phyloP scores from a whole-genome alignment of 2,888 invertebrate genomes.

The Pseudococcus longispinus region DNA sequence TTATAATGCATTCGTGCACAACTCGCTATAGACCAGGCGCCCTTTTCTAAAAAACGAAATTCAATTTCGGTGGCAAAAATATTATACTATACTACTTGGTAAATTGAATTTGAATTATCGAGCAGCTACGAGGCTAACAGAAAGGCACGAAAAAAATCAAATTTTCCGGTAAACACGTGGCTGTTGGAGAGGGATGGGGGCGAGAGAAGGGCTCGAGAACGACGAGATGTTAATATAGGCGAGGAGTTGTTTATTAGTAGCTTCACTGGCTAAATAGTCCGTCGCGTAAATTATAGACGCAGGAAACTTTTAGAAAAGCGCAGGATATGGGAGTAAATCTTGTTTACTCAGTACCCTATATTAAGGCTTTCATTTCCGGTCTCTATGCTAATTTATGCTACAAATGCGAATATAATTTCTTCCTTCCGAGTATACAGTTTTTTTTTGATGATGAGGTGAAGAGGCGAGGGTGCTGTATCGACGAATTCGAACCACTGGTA shows the following conservation, averaged over 20 bases:
- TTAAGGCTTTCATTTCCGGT: conserved; percentile 48
- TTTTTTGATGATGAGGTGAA: background rate
- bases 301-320: conserved; percentile 21
- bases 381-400: conserved; percentile 44
- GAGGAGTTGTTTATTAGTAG: background rate
- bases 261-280: background rate
- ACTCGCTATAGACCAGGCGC: background rate
- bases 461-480: background rate
- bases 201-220: background rate
- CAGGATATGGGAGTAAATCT: conserved; percentile 42
- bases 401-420: conserved; percentile 53
- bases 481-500: background rate
- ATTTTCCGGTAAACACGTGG: background rate
- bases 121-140: background rate
- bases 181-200: background rate
- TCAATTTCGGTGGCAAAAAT: background rate
- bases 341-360: conserved; percentile 43
- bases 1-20: background rate
- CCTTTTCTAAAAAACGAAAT: background rate
- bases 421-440: conserved; percentile 27
- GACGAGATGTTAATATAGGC: background rate
- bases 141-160: background rate
- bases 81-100: background rate
- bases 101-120: conserved; percentile 22
- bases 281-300: background rate